Base-by-base conservation (phyloP, 2,113 vertebrate species). In the Psophia crepitans region DNA sequence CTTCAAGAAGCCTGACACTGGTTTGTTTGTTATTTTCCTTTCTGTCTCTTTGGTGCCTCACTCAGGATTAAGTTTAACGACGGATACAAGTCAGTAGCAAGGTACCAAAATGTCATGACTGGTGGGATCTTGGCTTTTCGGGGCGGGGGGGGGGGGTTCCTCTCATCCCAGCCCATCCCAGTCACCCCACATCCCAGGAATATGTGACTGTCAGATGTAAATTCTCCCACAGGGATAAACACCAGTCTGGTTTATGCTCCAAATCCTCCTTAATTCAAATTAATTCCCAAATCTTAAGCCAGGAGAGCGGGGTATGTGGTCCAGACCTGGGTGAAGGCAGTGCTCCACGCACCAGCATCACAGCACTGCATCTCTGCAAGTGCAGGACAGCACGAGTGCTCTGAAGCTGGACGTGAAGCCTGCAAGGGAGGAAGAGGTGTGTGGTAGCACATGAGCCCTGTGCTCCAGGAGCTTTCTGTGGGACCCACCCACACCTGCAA, bases 61-160 rank as follows among this genome's bases (percentile, higher is more conserved):
- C n/a, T 89, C 93, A 97, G 92, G 95, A 97, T 84, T 94, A 97
- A 96, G 49, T 93, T 80, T 84, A 96, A 94, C 12, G 96, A 98
- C 10, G 96, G 97, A 87, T 97, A 98, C 93, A 95, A 97, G 71
- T 93, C 97, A 17, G 84, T 98, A 51, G 92, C 96, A 66, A 98
- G 97, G 97, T 98, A 98, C 78, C 54, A 13, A 23, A 27, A 54
- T 4, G 2, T 73, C 27, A 9, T 24, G 37, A 14, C 7, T 64
- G 56, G 46, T 12, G 64, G 39, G n/a, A 64, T 69, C 48, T 68
- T 68, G 76, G n/a, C 13, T 63, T 57, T 54, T 54, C 46, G 2
- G 66, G 28, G 63, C 9, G 7, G 7, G 3, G 46, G 2, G 66
- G 28, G 63, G 11, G 7, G 7, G 3, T 64, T 61, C 16, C 11